Conservation (phyloP, 2,888 invertebrate species). For the Pyralis farinalis region DNA sequence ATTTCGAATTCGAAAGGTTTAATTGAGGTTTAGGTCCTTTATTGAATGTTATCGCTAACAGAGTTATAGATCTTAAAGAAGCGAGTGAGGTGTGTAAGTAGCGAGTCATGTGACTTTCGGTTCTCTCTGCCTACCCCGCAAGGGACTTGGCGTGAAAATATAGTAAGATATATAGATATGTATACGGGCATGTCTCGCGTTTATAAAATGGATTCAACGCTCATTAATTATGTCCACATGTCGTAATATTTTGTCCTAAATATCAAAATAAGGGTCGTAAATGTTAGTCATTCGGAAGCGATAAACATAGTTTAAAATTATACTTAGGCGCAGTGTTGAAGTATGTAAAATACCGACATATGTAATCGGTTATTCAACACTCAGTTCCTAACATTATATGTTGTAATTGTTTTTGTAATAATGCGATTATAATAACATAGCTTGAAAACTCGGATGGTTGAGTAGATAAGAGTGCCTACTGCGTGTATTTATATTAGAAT, state of each 20-base stretch:
- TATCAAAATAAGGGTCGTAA: neutral
- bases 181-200: neutral
- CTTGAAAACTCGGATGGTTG: no score
- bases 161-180: no score
- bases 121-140: no score
- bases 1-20: no score
- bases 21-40: no score
- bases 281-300: constrained; percentile 1
- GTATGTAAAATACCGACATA: constrained; percentile 1
- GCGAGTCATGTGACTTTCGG: no score
- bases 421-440: neutral
- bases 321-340: neutral
- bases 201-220: constrained; percentile 1
- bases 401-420: neutral
- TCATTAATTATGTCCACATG: constrained; percentile 7
- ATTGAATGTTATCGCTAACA: no score
- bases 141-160: no score
- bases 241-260: neutral
- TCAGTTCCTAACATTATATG: neutral
- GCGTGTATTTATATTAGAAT: no score
- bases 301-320: constrained; percentile 5
- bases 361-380: neutral
- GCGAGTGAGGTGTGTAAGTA: no score
- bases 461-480: no score
- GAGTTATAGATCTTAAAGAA: no score